Evolutionary conservation across 2,797 vertebrate species (phyloP).

Genomic region (Diplodus puntazzo): DNA sequence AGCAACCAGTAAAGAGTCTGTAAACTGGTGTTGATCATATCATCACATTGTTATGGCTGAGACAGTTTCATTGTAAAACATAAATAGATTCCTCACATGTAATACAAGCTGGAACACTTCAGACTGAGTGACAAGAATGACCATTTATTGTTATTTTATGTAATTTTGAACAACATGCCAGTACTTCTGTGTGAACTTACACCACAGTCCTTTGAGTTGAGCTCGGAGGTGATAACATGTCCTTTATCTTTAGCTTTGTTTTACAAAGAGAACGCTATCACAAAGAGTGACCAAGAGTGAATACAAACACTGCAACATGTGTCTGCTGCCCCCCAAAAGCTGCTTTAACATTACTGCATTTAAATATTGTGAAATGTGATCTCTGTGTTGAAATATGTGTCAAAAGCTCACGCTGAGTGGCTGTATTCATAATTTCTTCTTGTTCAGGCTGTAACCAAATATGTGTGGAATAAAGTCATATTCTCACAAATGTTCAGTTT

Average conservation of each 20-base stretch:
- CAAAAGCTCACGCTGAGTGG: conserved; percentile 1
- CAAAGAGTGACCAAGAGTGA: conserved; percentile 1
- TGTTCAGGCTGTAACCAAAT: neutral
- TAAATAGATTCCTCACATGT: neutral
- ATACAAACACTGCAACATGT: neutral
- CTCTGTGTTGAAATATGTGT: conserved; percentile 23
- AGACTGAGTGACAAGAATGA: neutral
- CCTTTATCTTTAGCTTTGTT: conserved; percentile 5
- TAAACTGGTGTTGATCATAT: neutral
- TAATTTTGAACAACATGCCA: neutral
- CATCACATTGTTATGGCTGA: conserved; percentile 1
- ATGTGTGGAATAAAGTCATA: conserved; percentile 42
- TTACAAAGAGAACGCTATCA: neutral
- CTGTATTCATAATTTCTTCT: neutral
- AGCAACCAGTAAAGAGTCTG: neutral
- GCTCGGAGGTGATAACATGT: neutral
- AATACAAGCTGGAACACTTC: neutral
- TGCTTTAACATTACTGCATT: neutral
- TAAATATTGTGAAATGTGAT: conserved; percentile 29
- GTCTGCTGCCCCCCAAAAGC: neutral
- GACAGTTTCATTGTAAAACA: neutral
- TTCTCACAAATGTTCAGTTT: neutral
- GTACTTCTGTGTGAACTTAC: too few species aligned
- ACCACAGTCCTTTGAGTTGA: neutral
- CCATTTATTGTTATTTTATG: neutral